A percentile compares a stretch with the other conserved stretches of the same genome.
Evolutionary conservation across 2,888 invertebrate genomes (phyloP).

Genomic region (Melipona bicolor): DNA sequence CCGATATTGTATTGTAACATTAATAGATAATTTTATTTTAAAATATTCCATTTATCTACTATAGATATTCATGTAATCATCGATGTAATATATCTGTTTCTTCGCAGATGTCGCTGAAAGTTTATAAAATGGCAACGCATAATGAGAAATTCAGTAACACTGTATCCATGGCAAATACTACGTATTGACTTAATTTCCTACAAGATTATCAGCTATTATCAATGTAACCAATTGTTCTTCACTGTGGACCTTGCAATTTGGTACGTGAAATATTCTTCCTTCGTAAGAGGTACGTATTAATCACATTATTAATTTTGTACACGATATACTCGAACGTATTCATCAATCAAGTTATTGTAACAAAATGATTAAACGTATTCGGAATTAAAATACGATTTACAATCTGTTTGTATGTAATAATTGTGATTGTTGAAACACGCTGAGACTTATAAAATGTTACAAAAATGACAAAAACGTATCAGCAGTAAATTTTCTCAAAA

Average conservation of each 20-base stretch:
- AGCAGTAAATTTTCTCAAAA: background rate
- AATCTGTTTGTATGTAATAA: background rate
- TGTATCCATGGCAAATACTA: constrained; percentile 30
- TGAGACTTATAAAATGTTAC: background rate
- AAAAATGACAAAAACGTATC: background rate
- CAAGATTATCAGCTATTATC: background rate
- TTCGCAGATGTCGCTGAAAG: background rate
- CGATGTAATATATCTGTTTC: background rate
- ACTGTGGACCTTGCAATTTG: background rate
- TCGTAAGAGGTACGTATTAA: background rate
- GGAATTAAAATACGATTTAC: background rate
- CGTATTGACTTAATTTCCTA: constrained; percentile 36
- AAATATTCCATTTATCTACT: background rate
- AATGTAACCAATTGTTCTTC: background rate
- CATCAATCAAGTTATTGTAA: background rate
- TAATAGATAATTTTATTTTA: background rate
- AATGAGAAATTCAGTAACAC: background rate
- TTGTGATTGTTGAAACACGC: background rate
- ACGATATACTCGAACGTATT: background rate
- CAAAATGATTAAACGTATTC: background rate
- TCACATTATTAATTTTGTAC: background rate
- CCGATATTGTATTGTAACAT: background rate
- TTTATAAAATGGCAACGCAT: background rate
- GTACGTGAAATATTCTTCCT: background rate
- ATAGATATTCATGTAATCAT: no score